Evolutionary conservation across 2,113 vertebrate genomes (phyloP), one percentile per base, ranked within the genome.

Genomic region (Antigone vipio): DNA sequence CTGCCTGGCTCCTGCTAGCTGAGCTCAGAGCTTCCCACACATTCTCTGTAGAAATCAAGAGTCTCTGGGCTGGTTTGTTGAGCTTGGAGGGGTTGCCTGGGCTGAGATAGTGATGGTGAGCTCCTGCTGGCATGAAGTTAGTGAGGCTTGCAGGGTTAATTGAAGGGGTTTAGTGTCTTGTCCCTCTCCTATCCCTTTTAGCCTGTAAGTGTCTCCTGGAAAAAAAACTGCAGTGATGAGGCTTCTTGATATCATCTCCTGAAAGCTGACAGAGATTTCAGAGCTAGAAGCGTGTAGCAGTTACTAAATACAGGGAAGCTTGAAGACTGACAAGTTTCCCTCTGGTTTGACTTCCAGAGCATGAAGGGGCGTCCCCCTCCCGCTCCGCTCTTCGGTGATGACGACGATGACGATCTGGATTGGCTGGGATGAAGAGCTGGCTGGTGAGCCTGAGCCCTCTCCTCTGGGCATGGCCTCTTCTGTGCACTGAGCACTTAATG

Each of bases 321-420:
- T 23, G 60, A 7, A 45, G 26, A 3, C 35, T 85, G 73, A 94
- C 3, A 12, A 5, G 13, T 67, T 79, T 73, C 62, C 75, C 94
- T 85, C 49, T 96, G 92, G 22, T 93, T 97, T 90, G 32, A 3
- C 38, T 93, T 94, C 59, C 98, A 99, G 99, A 99, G 99, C 97
- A 96, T 99, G 97, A 99, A 99, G 97, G 99, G 99, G 11, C 97
- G 71, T 13, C 99, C 99, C 4, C 99, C 99, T 16, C 99, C 99
- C 0, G 87, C 99, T 5, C 99, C 99, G 0, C 98, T 99, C 95
- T 99, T 99, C 18, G 99, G 97, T 50, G 99, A 99, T 4, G 99
- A 99, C 0, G 98, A 99, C 0, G 99, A 99, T 0, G 98, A 99
- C 3, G 99, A 99, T 69, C 97, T 98, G 96, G 99, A 98, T 96